Conservation (phyloP, 1,140 invertebrate genomes). For the Carposina sasakii region DNA sequence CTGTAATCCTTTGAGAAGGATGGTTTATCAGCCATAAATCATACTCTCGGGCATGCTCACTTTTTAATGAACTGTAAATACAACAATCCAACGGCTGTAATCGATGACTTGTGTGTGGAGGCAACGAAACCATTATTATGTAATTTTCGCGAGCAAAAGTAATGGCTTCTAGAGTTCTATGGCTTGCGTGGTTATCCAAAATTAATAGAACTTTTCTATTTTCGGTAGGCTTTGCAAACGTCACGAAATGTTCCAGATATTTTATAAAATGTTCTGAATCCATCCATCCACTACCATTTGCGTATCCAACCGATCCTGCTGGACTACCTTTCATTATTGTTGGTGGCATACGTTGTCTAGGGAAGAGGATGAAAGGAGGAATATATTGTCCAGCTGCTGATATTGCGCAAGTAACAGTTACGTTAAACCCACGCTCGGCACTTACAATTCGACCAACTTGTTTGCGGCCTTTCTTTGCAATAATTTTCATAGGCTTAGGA, state of each 20-base stretch:
- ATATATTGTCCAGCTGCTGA: not conserved
- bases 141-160: not conserved
- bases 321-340: too few relatives aligned
- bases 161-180: not conserved
- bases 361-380: not conserved
- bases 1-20: not conserved
- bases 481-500: not conserved
- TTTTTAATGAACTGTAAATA: not conserved
- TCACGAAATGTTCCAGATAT: not conserved
- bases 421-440: not conserved
- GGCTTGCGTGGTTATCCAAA: not conserved
- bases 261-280: too few relatives aligned
- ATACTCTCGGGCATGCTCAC: not conserved
- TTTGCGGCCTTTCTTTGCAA: not conserved
- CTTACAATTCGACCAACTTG: not conserved
- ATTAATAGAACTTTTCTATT: not conserved
- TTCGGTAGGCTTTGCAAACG: not conserved
- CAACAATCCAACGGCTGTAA: not conserved
- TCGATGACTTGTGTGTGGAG: constrained; percentile 1
- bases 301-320: too few relatives aligned
- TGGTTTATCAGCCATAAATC: constrained; percentile 3
- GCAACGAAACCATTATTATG: not conserved
- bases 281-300: too few relatives aligned
- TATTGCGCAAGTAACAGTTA: not conserved
- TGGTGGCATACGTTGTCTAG: too few relatives aligned